Evolutionary conservation across 2,113 vertebrate genomes (phyloP), one percentile per base, ranked within the genome.

Genomic region (Calonectris borealis): DNA sequence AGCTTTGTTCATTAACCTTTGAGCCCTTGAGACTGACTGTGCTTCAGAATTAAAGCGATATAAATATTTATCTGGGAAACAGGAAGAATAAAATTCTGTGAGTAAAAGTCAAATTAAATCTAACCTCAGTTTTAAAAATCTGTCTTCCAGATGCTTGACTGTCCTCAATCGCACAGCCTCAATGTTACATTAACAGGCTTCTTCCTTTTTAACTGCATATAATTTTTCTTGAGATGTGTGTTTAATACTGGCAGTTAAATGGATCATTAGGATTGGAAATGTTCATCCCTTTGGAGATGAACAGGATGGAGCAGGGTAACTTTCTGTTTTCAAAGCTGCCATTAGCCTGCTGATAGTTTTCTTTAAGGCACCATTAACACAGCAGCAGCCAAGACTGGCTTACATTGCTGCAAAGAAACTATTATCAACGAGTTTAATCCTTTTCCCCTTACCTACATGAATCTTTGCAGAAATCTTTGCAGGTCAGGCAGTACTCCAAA

Each of bases 1-100:
- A 61, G 44, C 69, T 72, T 86, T 75, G 31, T 73, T 87, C 70
- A 69, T 87, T 91, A 95, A 93, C 93, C 75, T 95, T 93, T 80
- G 58, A 87, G 78, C 60, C 62, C 58, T 70, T 80, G 12, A 95
- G 38, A 79, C 36, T 54, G 71, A 77, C 55, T 61, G 42, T 73
- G 42, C 61, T 87, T 95, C 86, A 89, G 69, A 92, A 89, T 90
- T 57, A 91, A 84, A 81, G 62, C 48, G 87, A 49, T 26, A 46
- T 86, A 95, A 88, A 92, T 68, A 66, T 76, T 92, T 96, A 90
- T 44, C 69, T 15, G 49, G 21, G 77, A 96, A 96, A 62, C 2
- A 0, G 40, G 44, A 94, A 92, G 38, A 86, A 86, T 48, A 83
- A 86, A 88, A 91, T 61, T 69, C 25, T 70, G 25, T 38, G 11